Percentiles rank a stretch among this genome's conserved stretches.
phyloP scores from a whole-genome alignment of 2,797 vertebrate species.

The Chiloscyllium punctatum region DNA sequence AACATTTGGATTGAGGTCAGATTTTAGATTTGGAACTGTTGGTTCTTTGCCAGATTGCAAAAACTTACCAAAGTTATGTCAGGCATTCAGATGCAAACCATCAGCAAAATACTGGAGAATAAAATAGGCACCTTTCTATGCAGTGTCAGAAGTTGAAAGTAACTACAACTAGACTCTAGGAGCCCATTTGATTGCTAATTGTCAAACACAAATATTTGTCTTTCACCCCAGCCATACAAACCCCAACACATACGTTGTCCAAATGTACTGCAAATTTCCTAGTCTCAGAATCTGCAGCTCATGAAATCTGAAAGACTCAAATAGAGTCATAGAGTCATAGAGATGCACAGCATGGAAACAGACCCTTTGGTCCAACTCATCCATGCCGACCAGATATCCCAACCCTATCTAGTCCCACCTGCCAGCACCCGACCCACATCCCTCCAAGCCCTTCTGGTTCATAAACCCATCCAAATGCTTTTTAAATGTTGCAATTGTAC shows the following conservation, averaged over 20 bases:
- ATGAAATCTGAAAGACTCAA: not conserved
- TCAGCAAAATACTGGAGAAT: not conserved
- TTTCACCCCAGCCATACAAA: not conserved
- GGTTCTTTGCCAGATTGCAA: not conserved
- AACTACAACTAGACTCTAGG: not conserved
- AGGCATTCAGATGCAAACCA: not conserved
- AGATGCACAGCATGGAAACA: too few species aligned
- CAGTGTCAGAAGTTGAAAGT: not conserved
- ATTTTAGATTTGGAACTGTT: not conserved
- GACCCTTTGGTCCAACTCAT: too few species aligned
- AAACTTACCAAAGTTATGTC: not conserved
- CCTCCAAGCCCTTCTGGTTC: too few species aligned
- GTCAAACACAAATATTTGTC: not conserved
- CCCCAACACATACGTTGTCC: not conserved
- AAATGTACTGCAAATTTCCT: not conserved
- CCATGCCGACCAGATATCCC: too few species aligned
- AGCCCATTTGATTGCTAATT: not conserved
- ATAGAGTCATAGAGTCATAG: not conserved
- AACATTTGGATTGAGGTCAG: not conserved
- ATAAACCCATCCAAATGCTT: too few species aligned
- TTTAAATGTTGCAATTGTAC: too few species aligned
- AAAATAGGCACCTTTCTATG: not conserved
- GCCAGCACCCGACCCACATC: too few species aligned
- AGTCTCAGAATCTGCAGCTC: not conserved
- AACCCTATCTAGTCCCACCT: too few species aligned